phyloP scores from a whole-genome alignment of 2,888 invertebrate species.

The Desoria tigrina region DNA sequence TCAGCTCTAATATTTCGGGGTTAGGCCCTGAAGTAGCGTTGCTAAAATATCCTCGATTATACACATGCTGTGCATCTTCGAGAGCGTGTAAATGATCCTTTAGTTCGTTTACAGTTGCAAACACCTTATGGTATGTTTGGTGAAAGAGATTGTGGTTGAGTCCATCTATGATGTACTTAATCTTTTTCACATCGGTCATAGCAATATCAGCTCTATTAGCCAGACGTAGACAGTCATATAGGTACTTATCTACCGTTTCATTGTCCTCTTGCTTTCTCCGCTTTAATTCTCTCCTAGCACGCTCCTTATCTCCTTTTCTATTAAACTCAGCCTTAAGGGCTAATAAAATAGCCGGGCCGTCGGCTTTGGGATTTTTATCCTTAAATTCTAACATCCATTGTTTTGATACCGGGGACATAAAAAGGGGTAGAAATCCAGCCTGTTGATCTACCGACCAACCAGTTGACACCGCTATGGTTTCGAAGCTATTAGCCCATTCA shows the following conservation, averaged over 20 bases:
- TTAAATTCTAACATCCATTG: too few species aligned
- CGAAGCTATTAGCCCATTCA: not conserved
- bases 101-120: not conserved
- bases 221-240: not conserved
- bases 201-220: not conserved
- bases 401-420: not conserved
- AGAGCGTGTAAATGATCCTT: not conserved
- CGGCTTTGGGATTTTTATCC: too few species aligned
- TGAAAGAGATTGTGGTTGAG: not conserved
- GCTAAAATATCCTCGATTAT: not conserved
- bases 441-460: not conserved
- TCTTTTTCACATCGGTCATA: not conserved
- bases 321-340: not conserved
- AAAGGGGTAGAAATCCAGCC: not conserved
- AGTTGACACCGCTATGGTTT: not conserved
- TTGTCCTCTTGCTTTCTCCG: too few species aligned
- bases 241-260: not conserved
- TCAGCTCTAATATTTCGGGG: not conserved
- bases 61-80: not conserved
- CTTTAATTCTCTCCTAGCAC: not conserved
- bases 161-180: not conserved
- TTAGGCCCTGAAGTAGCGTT: not conserved
- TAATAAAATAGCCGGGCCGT: too few species aligned
- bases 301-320: not conserved
- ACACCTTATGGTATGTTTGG: not conserved